Evolutionary conservation across 1,140 invertebrate genomes (phyloP), one percentile per base, ranked within the genome.

Genomic region (Pachyrhynchus sulphureomaculatus): DNA sequence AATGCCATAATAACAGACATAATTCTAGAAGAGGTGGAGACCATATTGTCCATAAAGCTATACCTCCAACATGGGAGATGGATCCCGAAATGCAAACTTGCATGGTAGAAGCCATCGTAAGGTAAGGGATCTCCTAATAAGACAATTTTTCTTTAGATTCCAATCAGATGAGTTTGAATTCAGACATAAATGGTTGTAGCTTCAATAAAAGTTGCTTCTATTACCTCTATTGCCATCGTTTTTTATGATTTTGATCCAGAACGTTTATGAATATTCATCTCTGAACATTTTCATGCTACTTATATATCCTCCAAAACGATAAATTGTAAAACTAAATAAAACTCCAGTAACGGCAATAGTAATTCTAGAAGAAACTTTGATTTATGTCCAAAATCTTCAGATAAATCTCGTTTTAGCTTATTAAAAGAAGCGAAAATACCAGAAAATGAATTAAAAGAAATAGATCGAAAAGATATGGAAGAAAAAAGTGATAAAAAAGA

Each of bases 51-150:
- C 96, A 98, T 78, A 86, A 84, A 65, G 88, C 89, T 53, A 81
- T 98, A 61, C 87, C 88, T 20, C 87, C 88, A 41, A 88, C 94
- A 39, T 95, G 93, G 85, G 84, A 88, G 68, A 88, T 93, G 87
- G 90, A 93, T 75, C 80, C 86, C 18, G 93, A 96, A 77, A 90
- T 92, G 79, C 92, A 95, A 76, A 90, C 88, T 70, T 96, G 95
- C 75, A 88, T 98, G 71, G 90, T 98, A 37, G 96, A 99, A 79
- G 91, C 95, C n/a, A 93, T 99, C 68, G 89, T 98, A 45, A 95
- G 93, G 90, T 91, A 77, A 75, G 67, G 8, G 6, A 18, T 47
- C 8, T n/a, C n/a, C n/a, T n/a, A n/a, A n/a, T n/a, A n/a, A n/a
- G n/a, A n/a, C n/a, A n/a, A n/a, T n/a, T 15, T 34, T n/a, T 8